These are phyloP conservation scores for Phainopepla nitens DNA, from an alignment of 2,113 vertebrate species.

Conservation along the genomic window DNA sequence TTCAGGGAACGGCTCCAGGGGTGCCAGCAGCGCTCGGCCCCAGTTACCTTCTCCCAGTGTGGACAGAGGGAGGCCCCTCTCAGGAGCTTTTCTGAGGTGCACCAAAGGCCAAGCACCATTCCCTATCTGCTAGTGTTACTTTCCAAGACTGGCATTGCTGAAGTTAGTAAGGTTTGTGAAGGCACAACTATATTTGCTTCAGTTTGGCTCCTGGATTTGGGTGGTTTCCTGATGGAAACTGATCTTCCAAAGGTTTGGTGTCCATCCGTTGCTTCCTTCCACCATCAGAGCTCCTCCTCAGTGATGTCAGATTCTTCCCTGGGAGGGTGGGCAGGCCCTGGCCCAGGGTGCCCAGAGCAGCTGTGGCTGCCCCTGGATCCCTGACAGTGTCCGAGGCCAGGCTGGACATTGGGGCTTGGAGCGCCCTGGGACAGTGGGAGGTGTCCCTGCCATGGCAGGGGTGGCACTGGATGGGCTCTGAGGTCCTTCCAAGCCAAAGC, in stretches of 20 bases:
- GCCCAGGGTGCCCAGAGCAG: too few species aligned
- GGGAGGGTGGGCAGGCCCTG: neutral
- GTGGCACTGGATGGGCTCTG: neutral
- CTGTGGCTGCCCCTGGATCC: neutral
- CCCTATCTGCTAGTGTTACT: neutral
- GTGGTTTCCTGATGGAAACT: neutral
- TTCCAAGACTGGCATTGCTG: neutral
- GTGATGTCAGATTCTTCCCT: neutral
- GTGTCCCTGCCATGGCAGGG: neutral
- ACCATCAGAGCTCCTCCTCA: neutral
- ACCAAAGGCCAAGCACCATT: neutral
- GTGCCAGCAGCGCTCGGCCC: slow-evolving; percentile 44
- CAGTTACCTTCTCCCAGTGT: neutral
- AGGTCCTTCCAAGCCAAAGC: neutral
- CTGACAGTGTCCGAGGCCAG: neutral
- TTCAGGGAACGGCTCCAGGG: neutral
- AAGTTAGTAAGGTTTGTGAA: neutral
- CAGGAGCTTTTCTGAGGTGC: slow-evolving; percentile 6
- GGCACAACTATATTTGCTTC: neutral
- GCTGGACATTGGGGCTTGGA: neutral
- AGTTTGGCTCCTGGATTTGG: neutral
- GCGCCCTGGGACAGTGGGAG: accelerated
- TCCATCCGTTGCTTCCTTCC: accelerated
- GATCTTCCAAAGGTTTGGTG: accelerated
- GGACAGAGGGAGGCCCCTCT: neutral